A percentile compares a stretch with the other conserved stretches of the same genome.
These are phyloP conservation scores for Pterois miles DNA, from an alignment of 2,797 vertebrate genomes.

Conservation along the genomic window DNA sequence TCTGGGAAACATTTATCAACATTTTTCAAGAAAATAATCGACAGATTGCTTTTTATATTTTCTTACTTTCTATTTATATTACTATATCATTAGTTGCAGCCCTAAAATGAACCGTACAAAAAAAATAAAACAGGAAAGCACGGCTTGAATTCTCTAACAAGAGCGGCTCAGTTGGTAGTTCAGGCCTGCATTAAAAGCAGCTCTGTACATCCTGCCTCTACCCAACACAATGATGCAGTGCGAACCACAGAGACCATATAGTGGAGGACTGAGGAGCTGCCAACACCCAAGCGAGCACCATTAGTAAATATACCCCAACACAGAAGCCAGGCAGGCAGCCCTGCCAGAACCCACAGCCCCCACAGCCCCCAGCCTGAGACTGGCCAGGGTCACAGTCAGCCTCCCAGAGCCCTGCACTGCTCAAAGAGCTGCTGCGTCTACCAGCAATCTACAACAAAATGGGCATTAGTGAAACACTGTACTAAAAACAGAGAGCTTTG, in stretches of 20 bases:
- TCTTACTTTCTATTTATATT: too few species aligned
- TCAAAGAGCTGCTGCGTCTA: conserved; percentile 18
- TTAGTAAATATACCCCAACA: conserved; percentile 41
- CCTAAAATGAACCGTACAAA: background rate
- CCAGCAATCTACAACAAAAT: conserved; percentile 35
- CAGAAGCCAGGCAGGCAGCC: conserved; percentile 22
- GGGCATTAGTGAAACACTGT: conserved; percentile 25
- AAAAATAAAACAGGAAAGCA: background rate
- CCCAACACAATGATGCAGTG: conserved; percentile 15
- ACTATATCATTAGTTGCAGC: too few species aligned
- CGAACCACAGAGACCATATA: conserved; percentile 22
- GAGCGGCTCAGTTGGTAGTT: background rate
- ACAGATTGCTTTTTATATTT: too few species aligned
- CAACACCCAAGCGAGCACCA: conserved; percentile 44
- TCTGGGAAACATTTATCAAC: too few species aligned
- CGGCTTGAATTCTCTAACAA: background rate
- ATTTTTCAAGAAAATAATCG: too few species aligned
- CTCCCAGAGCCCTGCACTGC: conserved; percentile 7
- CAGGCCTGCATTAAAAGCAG: background rate
- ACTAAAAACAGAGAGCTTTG: conserved; percentile 48
- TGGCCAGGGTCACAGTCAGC: conserved; percentile 27
- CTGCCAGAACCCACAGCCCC: conserved; percentile 27
- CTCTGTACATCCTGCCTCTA: conserved; percentile 1
- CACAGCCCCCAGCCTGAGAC: background rate
- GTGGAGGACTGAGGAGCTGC: conserved; percentile 29